Conservation (phyloP, 2,113 vertebrate species). For the Phyllostomus discolor region DNA sequence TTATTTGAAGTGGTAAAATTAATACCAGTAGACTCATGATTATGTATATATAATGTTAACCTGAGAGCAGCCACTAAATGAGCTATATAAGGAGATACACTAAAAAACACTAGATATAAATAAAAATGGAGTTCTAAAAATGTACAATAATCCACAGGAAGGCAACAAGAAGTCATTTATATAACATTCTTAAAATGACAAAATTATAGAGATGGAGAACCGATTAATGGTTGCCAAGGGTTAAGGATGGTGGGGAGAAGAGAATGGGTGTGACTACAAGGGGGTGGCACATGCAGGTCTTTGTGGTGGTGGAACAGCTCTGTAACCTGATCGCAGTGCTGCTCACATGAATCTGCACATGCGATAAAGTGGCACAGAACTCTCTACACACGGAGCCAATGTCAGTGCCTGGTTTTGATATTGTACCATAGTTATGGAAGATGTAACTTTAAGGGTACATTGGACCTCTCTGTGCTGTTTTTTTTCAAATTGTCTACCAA, state of each 20-base stretch:
- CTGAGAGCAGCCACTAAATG: background rate
- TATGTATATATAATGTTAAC: background rate
- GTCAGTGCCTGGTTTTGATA: background rate
- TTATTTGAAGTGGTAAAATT: slow-evolving; percentile 8
- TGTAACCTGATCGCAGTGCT: background rate
- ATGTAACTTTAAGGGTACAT: background rate
- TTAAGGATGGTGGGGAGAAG: background rate
- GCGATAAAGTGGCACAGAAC: background rate
- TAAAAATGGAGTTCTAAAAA: slow-evolving; percentile 13
- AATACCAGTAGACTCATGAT: background rate
- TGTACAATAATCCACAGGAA: background rate
- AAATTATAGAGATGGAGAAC: background rate
- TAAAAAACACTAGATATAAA: background rate
- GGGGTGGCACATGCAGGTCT: fast-evolving
- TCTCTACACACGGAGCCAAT: too few species aligned
- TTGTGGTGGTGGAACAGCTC: too few species aligned
- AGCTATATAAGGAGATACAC: background rate
- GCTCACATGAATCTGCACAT: background rate
- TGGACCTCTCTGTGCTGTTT: background rate
- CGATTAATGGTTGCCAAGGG: background rate
- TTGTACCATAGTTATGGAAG: background rate
- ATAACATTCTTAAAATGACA: background rate
- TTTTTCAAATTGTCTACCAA: too few species aligned
- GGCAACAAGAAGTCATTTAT: background rate
- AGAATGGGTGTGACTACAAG: fast-evolving